phyloP scores from a whole-genome alignment of 2,797 vertebrate genomes.

The Phyllotis vaccarum region DNA sequence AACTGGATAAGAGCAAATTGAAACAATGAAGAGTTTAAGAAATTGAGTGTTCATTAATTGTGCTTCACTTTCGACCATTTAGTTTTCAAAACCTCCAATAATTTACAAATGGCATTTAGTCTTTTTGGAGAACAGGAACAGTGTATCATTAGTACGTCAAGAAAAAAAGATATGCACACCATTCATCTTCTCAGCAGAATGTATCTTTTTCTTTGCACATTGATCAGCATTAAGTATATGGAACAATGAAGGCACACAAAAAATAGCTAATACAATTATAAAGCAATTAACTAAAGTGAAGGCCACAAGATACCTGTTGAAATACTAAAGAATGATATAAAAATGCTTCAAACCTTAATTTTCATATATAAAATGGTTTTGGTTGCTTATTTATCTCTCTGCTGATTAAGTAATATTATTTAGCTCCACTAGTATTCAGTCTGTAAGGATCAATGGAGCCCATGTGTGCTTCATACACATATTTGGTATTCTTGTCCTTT shows the following conservation, averaged over 20 bases:
- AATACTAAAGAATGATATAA: not conserved
- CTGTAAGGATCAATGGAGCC: not conserved
- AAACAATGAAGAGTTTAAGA: conserved; percentile 11
- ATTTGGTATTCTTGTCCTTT: not conserved
- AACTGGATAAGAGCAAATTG: not conserved
- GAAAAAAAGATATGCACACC: not conserved
- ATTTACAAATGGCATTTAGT: not conserved
- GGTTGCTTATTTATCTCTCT: not conserved
- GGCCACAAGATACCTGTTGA: not conserved
- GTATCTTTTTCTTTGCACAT: not conserved
- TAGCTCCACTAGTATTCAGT: not conserved
- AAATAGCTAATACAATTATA: conserved; percentile 3
- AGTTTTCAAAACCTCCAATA: conserved; percentile 26
- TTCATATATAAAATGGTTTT: not conserved
- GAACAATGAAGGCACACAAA: conserved; percentile 1
- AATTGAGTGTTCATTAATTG: not conserved
- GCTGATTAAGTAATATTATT: not conserved
- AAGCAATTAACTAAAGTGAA: conserved; percentile 5
- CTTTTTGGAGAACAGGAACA: conserved; percentile 11
- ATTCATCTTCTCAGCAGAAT: not conserved
- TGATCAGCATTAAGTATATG: not conserved
- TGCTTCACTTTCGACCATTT: not conserved
- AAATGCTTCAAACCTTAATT: not conserved
- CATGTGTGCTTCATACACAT: not conserved
- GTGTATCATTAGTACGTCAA: not conserved